Evolutionary conservation across 2,113 vertebrate species (phyloP).

Genomic region (Scomber colias): DNA sequence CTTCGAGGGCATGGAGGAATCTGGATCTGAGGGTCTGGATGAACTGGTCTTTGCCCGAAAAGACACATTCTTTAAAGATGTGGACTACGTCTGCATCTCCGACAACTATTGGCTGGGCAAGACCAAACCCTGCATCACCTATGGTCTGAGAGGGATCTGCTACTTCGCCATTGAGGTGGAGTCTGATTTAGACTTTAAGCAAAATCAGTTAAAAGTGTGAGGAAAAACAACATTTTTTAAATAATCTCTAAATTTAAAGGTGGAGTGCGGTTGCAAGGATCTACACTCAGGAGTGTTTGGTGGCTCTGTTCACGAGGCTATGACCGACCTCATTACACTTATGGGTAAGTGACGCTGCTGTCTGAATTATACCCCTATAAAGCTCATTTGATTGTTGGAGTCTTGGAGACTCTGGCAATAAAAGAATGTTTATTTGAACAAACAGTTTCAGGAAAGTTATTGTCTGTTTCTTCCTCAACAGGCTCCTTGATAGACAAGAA

Average conservation of each 20-base stretch:
- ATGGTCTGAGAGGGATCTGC: constrained; percentile 94
- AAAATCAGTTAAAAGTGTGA: background rate
- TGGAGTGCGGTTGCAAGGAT: constrained; percentile 90
- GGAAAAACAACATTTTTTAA: background rate
- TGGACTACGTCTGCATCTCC: constrained; percentile 97
- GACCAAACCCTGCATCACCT: constrained; percentile 96
- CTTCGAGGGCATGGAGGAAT: constrained; percentile 98
- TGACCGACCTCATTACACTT: constrained; percentile 93
- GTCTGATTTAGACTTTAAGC: background rate
- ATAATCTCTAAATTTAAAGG: constrained; percentile 69
- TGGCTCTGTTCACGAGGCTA: constrained; percentile 95
- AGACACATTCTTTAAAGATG: constrained; percentile 92
- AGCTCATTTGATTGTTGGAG: background rate
- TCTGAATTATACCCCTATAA: accelerated
- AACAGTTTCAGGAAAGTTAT: background rate
- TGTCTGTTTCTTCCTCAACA: constrained; percentile 54
- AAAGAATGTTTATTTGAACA: background rate
- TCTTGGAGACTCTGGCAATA: background rate
- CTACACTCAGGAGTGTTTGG: constrained; percentile 98
- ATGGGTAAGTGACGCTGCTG: constrained; percentile 87
- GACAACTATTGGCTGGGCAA: constrained; percentile 99
- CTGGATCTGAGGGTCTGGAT: constrained; percentile 94
- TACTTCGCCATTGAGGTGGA: constrained; percentile 93
- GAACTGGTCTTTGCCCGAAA: constrained; percentile 90
- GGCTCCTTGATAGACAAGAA: constrained; percentile 89